Percentiles rank a stretch among this genome's conserved stretches.
phyloP scores from a whole-genome alignment of 2,113 vertebrate genomes.

The Rattus norvegicus region GRCr8 NC_086019.1:8180501-8181000 shows the following conservation, averaged over 20 bases:
- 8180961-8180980: not conserved
- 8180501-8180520: constrained; percentile 77
- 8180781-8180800: not conserved
- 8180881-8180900: not conserved
- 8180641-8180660: not conserved
- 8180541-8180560: constrained; percentile 74
- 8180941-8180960: not conserved
- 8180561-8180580: constrained; percentile 68
- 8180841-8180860: not conserved
- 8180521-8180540: constrained; percentile 74
- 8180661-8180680: constrained; percentile 18
- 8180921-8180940: not conserved
- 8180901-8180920: not conserved
- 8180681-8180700: not conserved
- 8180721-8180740: not conserved
- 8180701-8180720: not conserved
- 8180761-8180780: not conserved
- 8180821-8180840: not conserved
- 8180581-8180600: constrained; percentile 61
- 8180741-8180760: not conserved
- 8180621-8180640: not conserved
- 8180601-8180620: constrained; percentile 32
- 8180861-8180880: not conserved
- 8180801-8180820: not conserved
- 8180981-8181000: not conserved